Conservation (phyloP, 2,888 invertebrate species). For the Himalopsyche anomala region DNA sequence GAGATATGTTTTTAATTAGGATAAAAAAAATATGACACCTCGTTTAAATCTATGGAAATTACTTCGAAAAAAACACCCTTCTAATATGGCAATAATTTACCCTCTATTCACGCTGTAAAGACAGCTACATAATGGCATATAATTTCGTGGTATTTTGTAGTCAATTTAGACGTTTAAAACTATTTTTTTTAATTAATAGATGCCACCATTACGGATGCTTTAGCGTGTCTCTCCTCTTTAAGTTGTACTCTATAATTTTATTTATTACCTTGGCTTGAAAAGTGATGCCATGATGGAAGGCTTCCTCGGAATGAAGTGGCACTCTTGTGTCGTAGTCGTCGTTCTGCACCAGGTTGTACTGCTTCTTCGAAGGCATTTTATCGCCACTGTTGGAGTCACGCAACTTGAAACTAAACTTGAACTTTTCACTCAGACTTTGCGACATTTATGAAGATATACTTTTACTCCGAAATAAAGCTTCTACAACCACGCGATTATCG, state of each 20-base stretch:
- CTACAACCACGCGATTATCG: not conserved
- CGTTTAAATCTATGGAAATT: no score
- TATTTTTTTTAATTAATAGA: no score
- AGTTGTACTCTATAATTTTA: not conserved
- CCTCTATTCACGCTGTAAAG: no score
- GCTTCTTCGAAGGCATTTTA: constrained; percentile 91
- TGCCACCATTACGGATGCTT: no score
- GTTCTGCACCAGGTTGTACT: constrained; percentile 95
- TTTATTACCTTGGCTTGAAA: constrained; percentile 95
- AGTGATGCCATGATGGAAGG: constrained; percentile 96
- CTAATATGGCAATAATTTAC: no score
- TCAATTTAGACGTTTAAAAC: no score
- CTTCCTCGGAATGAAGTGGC: constrained; percentile 97
- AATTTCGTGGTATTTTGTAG: no score
- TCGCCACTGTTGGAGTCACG: constrained; percentile 74
- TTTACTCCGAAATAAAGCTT: not conserved
- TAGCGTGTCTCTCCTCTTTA: not conserved
- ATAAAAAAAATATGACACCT: no score
- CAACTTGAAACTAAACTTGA: constrained; percentile 67
- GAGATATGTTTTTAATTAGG: no score
- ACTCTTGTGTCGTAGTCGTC: constrained; percentile 97
- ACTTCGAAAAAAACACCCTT: no score
- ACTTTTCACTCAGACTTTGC: constrained; percentile 60
- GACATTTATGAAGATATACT: constrained; percentile 54
- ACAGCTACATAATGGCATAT: no score